Percentiles rank a stretch among this genome's conserved stretches.
Conservation (phyloP, 2,888 invertebrate species). For the Nesidiocoris tenuis region DNA sequence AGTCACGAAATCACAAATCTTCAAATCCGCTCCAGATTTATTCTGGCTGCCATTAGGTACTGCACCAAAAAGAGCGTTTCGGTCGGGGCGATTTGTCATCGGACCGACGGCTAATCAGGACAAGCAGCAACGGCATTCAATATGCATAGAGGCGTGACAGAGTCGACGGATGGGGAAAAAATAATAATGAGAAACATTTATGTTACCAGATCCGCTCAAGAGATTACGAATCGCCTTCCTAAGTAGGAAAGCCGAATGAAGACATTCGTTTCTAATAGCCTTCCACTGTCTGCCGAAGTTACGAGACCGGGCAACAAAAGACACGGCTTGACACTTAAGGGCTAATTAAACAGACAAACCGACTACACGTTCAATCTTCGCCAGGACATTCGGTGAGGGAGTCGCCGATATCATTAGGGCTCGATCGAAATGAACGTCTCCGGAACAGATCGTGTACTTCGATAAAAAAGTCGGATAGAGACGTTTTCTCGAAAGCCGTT, state of each 20-base stretch:
- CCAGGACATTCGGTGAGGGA: not conserved
- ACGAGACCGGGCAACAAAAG: slow-evolving; percentile 6
- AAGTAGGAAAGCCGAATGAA: not conserved
- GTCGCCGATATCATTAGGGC: slow-evolving; percentile 29
- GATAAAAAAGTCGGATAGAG: slow-evolving; percentile 26
- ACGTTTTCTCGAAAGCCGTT: slow-evolving; percentile 9
- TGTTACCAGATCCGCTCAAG: not conserved
- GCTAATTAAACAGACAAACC: slow-evolving; percentile 33
- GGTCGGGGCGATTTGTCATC: not conserved
- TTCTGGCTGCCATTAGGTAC: no score
- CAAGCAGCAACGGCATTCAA: not conserved
- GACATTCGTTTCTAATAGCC: slow-evolving; percentile 20
- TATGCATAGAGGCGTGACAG: not conserved
- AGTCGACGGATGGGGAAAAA: not conserved
- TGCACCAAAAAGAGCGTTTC: not conserved
- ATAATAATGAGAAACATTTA: not conserved
- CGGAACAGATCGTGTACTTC: slow-evolving; percentile 7
- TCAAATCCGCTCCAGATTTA: no score
- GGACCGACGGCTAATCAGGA: not conserved
- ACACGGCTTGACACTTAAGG: slow-evolving; percentile 33
- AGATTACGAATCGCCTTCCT: slow-evolving; percentile 22
- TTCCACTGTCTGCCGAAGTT: slow-evolving; percentile 19
- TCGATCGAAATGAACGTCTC: not conserved
- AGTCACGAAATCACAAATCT: no score
- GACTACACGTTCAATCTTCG: slow-evolving; percentile 28